Evolutionary conservation across 1,140 invertebrate genomes (phyloP), one percentile per base, ranked within the genome.

Genomic region (Hycleus cichorii): DNA sequence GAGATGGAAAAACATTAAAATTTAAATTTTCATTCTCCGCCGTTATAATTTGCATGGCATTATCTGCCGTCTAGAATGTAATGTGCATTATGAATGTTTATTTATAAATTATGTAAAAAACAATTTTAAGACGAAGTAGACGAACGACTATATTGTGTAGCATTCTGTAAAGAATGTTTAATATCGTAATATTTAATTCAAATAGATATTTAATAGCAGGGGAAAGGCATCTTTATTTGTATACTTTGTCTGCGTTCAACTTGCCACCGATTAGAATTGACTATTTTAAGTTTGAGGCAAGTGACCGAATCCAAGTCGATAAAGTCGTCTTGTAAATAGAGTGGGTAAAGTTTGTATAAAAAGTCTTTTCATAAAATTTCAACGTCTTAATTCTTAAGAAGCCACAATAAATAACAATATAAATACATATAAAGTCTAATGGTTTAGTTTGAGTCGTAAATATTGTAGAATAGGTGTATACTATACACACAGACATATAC

Each of bases 51-150:
- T 72, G 70, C 70, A 72, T 72, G 59, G 59, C 65, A 67, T 71
- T 69, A 67, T 59, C 64, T 56, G 11, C 62, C 59, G 61, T 62
- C 66, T 63, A 57, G 52, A 57, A 57, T 64, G 58, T 69, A 69
- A 69, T 68, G 63, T 69, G 60, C 69, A 70, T 72, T 72, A 72
- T 70, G 70, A 72, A 72, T 72, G 70, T 72, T 72, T 72, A 72
- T 72, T 72, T 72, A 72, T 70, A 70, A 72, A 72, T 72, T 72
- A 72, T 72, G 70, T 70, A 72, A 72, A 72, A 70, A 57, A 58
- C 57, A 59, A 60, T 59, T 64, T 58, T 64, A 58, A 64, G 32
- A 32, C 4, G 32, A 32, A 32, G 32, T 5, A 32, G 4, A 32
- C 4, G 4, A 32, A 32, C 4, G 4, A 32, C 32, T 32, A 32